A percentile compares a stretch with the other conserved stretches of the same genome.
Conservation (phyloP, 2,113 vertebrate genomes). For the Gila orcuttii region DNA sequence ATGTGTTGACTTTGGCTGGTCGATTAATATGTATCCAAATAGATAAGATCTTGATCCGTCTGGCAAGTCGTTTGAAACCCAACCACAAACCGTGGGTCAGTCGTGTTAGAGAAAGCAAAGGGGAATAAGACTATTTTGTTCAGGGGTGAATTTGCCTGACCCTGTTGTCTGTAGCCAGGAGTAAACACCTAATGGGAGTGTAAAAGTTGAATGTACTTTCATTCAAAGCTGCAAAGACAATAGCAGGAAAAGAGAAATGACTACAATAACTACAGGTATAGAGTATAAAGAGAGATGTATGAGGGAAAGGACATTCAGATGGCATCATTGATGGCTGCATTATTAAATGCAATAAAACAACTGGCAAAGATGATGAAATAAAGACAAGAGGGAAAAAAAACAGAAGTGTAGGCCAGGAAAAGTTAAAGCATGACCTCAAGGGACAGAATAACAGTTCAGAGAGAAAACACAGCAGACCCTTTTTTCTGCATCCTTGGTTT, state of each 20-base stretch:
- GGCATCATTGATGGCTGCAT: conserved; percentile 6
- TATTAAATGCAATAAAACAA: conserved; percentile 50
- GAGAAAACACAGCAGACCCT: conserved; percentile 59
- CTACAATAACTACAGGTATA: conserved; percentile 6
- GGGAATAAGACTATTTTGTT: conserved; percentile 56
- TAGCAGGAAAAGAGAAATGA: background rate
- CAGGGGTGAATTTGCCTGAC: conserved; percentile 52
- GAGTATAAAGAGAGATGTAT: conserved; percentile 34
- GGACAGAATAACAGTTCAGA: conserved; percentile 47
- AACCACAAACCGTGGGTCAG: conserved; percentile 47
- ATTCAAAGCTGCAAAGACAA: conserved; percentile 35
- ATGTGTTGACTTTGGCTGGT: conserved; percentile 64
- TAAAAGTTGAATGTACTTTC: conserved; percentile 47
- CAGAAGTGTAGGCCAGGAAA: conserved; percentile 42
- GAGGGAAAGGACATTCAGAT: background rate
- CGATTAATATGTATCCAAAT: conserved; percentile 54
- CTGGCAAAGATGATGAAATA: conserved; percentile 34
- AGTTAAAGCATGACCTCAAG: conserved; percentile 43
- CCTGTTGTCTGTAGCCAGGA: conserved; percentile 43
- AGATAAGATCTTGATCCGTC: conserved; percentile 71
- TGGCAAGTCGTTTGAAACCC: conserved; percentile 61
- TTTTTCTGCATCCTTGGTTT: conserved; percentile 60
- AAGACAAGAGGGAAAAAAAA: background rate
- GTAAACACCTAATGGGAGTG: conserved; percentile 39
- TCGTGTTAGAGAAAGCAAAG: conserved; percentile 22